Percentiles rank a stretch among this genome's conserved stretches.
These are phyloP conservation scores for Dolichopus griseipennis DNA, from an alignment of 2,888 invertebrate genomes.

Conservation along the genomic window DNA sequence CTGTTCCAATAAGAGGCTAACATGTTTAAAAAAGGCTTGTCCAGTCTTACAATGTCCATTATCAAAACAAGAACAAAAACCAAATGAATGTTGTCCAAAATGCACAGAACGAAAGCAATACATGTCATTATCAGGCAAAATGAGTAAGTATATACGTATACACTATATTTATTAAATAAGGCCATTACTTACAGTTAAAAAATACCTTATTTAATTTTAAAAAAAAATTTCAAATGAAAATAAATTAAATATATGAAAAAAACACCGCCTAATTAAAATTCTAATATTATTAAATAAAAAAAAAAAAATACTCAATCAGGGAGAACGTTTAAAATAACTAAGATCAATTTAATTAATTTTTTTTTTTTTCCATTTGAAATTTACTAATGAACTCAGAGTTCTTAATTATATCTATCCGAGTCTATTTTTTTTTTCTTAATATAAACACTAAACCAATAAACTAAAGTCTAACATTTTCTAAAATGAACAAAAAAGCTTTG, in stretches of 20 bases:
- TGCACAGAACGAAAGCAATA: constrained; percentile 43
- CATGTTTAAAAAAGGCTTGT: constrained; percentile 77
- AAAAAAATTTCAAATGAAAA: background rate
- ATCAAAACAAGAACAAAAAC: constrained; percentile 57
- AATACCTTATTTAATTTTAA: too few species aligned
- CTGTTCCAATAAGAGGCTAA: constrained; percentile 61
- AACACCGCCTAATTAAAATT: too few species aligned
- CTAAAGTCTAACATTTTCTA: too few species aligned
- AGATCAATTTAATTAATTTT: too few species aligned
- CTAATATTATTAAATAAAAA: too few species aligned
- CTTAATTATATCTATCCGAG: background rate
- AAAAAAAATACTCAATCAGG: too few species aligned
- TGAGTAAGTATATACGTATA: background rate
- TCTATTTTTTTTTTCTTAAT: background rate
- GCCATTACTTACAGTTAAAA: too few species aligned
- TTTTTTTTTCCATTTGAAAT: too few species aligned
- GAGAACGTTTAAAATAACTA: too few species aligned
- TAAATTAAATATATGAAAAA: background rate
- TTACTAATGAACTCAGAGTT: background rate
- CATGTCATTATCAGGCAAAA: constrained; percentile 36
- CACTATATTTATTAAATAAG: background rate
- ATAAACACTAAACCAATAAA: background rate
- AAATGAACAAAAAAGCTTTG: background rate
- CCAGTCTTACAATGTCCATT: constrained; percentile 78
- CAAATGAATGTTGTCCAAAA: constrained; percentile 70